These are phyloP conservation scores for Microcebus lehilahytsara DNA, from an alignment of 2,113 vertebrate species.

Conservation along the genomic window DNA sequence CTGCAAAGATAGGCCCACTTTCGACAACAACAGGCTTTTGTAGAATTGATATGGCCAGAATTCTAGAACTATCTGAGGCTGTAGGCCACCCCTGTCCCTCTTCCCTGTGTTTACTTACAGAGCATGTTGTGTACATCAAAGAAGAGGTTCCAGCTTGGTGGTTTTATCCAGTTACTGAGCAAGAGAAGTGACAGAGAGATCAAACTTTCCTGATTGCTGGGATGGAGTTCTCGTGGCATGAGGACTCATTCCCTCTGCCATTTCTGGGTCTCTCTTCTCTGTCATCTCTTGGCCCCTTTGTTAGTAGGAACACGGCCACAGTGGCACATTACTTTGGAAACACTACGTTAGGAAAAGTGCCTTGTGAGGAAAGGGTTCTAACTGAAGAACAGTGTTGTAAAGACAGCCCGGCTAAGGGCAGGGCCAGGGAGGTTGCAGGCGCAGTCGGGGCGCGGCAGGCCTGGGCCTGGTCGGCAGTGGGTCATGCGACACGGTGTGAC, in stretches of 20 bases:
- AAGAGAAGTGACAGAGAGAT: not conserved
- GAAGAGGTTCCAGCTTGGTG: not conserved
- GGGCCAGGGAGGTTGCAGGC: not conserved
- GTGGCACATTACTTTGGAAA: not conserved
- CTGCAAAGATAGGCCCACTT: not conserved
- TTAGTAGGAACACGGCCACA: rapidly evolving
- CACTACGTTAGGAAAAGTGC: not conserved
- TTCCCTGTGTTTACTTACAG: not conserved
- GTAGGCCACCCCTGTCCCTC: not conserved
- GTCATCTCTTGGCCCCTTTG: not conserved
- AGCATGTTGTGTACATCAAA: not conserved
- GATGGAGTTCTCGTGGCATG: rapidly evolving
- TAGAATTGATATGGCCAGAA: not conserved
- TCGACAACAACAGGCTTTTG: not conserved
- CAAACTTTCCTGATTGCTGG: not conserved
- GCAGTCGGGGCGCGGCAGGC: not conserved
- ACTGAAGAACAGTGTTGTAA: not conserved
- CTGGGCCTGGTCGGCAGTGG: not conserved
- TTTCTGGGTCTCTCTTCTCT: not conserved
- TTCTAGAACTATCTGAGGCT: not conserved
- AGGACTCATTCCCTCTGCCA: not conserved
- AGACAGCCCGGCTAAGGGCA: not conserved
- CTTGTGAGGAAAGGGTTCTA: not conserved
- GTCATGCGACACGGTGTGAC: not conserved
- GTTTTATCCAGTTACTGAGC: not conserved